Evolutionary conservation across 2,888 invertebrate species (phyloP), one percentile per base, ranked within the genome.

Genomic region (Timema cristinae): DNA sequence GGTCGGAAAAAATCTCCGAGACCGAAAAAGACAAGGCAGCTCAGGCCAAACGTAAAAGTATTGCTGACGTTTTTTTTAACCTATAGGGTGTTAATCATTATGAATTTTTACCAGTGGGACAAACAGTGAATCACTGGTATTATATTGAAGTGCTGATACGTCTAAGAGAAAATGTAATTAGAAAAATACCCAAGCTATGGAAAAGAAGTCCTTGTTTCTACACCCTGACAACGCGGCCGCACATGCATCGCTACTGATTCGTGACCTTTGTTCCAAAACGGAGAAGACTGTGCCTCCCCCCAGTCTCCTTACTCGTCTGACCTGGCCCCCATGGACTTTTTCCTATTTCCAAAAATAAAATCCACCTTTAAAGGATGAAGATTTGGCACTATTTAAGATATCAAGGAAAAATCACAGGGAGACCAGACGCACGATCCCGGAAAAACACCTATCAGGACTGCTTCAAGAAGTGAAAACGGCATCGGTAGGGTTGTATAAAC

Each of bases 151-250:
- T 32, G 32, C 32, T 32, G 32, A 32, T 32, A 32, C 32, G 32
- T 32, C 32, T 67, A 5, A 6, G 49, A 50, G 67, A 49, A 67
- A 67, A 67, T 67, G 67, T 67, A 11, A 13, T 2, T 15, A 67
- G 67, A 67, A 52, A 15, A 59, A n/a, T 50, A 15, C 63, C 70
- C 61, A 50, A 70, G 63, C 63, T 63, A 11, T 70, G 70, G 70
- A 7, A n/a, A 51, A 32, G 9, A 50, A 54, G 1, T 32, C 15
- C 50, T 61, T 49, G 70, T 50, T 70, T 16, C 54, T 70, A 7
- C 49, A 70, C 63, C 63, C 61, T 66, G 63, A 70, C 51, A 49
- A 70, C 32, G 63, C 69, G 47, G 56, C 51, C 7, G 16, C 63
- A 50, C 67, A 32, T 4, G 4, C 32, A 32, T 32, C 32, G 32